Evolutionary conservation across 2,888 invertebrate species (phyloP), one percentile per base, ranked within the genome.

Genomic region (Mesorhabditis sp.): DNA sequence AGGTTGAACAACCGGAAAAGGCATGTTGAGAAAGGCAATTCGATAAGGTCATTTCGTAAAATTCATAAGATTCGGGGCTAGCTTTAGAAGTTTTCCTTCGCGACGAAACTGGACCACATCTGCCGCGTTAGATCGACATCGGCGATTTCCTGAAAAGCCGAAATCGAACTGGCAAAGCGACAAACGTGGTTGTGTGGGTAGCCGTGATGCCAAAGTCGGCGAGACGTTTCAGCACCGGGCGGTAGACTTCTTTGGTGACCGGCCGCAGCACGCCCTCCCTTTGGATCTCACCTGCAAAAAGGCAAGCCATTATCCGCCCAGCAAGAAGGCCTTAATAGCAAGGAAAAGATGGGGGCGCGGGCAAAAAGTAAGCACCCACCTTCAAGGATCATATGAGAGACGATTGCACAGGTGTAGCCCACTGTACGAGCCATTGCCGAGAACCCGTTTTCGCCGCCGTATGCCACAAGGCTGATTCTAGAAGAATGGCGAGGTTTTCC

Each of bases 361-460:
- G 42, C 61, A 4, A 71, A 42, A 63, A 45, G 15, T 13, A 5
- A 4, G 67, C 44, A 15, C 13, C 13, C 3, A 93, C 95, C 96
- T 87, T 95, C 94, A 13, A 98, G 89, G 73, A 98, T 90, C 98
- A 98, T 99, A 88, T 95, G 95, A 0, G 94, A 91, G 2, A 96
- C 95, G 80, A 98, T 97, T 41, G 94, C 98, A 5, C 95, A 92
- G 0, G 92, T 97, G 88, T 91, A 93, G 42, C 94, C 94, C 6
- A 95, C 94, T 6, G 93, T 92, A 83, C 92, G 91, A 0, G 94
- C 92, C 98, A 98, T 99, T 43, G 98, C 98, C 0, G 96, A 95
- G 87, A 93, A 93, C 66, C 79, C 80, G 65, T 72, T 72, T 5
- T 86, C 82, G 28, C 89, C 88, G 0, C 97, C 97, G 80, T 98